Evolutionary conservation across 2,888 invertebrate genomes (phyloP), one percentile per base, ranked within the genome.

Genomic region (Leptopilina myrica): DNA sequence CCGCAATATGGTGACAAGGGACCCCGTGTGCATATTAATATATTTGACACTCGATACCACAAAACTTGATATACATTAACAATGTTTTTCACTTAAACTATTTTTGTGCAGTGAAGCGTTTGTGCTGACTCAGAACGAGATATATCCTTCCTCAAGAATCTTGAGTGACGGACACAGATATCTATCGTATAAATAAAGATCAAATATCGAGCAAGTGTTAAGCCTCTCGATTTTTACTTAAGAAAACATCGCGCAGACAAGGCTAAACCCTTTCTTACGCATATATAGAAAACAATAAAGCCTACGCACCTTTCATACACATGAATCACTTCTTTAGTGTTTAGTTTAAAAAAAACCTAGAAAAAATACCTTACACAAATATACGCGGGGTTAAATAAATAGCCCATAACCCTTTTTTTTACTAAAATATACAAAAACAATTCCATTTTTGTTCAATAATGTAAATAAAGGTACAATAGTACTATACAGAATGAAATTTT

Each of bases 21-120:
- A 73, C 49, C 49, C 49, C 8, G 12, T 40, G 73, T 56, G 73
- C 11, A 73, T 69, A 69, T 49, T 49, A 69, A 69, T 69, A 9
- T 20, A 53, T 69, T 69, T 26, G 69, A 26, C 53, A 69, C 12
- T 69, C 20, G 20, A 64, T 64, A 53, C 53, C 40, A 62, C 33
- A 49, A 26, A 33, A 80, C 69, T 76, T 79, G 79, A 80, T 81
- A 81, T 79, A 49, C 49, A 49, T 78, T 79, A 80, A 82, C 81
- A 80, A 80, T 84, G 81, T 85, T 84, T 81, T 85, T 83, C 82
- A 78, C 84, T 83, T 49, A 66, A 15, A 65, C 81, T 76, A 86
- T 83, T 86, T 85, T 82, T 85, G 82, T 86, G 86, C 84, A 56
- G n/a, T 86, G 86, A 80, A 81, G 43, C 83, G 85, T 87, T 84